A percentile compares a stretch with the other conserved stretches of the same genome.
Evolutionary conservation across 2,888 invertebrate genomes (phyloP).

Genomic region (Cerastoderma edule): DNA sequence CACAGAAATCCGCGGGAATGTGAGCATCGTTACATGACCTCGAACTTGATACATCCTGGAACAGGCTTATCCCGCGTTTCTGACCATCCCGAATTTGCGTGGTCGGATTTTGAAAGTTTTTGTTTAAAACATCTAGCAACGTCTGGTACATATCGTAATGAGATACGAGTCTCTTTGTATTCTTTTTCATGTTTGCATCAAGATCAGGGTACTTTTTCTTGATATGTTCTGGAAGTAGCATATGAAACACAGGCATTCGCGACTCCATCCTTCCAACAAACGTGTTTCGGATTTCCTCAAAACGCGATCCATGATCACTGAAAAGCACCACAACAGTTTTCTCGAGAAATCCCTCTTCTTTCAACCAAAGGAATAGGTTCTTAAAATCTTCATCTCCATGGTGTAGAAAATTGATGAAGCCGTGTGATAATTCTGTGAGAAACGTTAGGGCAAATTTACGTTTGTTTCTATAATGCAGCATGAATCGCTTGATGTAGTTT

Average conservation of each 20-base stretch:
- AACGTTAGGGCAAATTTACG: slow-evolving; percentile 93
- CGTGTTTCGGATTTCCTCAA: slow-evolving; percentile 92
- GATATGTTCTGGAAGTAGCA: slow-evolving; percentile 91
- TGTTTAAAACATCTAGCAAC: slow-evolving; percentile 87
- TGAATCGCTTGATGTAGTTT: slow-evolving; percentile 86
- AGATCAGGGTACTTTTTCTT: slow-evolving; percentile 87
- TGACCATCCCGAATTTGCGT: slow-evolving; percentile 16
- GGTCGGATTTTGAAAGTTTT: slow-evolving; percentile 45
- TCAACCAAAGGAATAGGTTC: slow-evolving; percentile 85
- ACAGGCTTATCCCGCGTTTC: slow-evolving; percentile 87
- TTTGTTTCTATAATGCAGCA: slow-evolving; percentile 86
- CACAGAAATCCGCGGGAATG: slow-evolving; percentile 88
- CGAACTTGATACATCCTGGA: slow-evolving; percentile 88
- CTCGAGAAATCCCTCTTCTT: slow-evolving; percentile 75
- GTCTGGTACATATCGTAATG: slow-evolving; percentile 94
- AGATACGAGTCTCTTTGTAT: slow-evolving; percentile 89
- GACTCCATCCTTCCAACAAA: slow-evolving; percentile 92
- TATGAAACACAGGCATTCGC: slow-evolving; percentile 91
- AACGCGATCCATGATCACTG: slow-evolving; percentile 96
- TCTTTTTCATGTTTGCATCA: slow-evolving; percentile 87
- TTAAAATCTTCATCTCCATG: slow-evolving; percentile 89
- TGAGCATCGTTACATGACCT: slow-evolving; percentile 91
- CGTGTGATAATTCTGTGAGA: slow-evolving; percentile 93
- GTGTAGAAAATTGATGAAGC: slow-evolving; percentile 91
- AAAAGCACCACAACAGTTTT: slow-evolving; percentile 83